These are phyloP conservation scores for Erebia ligea DNA, from an alignment of 2,888 invertebrate species.

Conservation along the genomic window DNA sequence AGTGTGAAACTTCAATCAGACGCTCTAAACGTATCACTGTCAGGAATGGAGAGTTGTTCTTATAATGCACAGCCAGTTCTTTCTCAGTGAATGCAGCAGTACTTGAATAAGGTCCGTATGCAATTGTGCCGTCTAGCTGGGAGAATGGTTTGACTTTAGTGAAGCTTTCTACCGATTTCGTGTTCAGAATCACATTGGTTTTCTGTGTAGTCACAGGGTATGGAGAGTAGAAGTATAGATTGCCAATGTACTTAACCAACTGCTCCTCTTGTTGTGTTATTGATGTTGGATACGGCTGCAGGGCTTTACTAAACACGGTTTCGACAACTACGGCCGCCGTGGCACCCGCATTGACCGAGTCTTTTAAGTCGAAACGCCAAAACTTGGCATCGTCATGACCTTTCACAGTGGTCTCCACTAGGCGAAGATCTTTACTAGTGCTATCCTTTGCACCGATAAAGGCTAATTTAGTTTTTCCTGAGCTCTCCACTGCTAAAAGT, in stretches of 20 bases:
- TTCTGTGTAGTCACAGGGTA: conserved; percentile 92
- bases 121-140: conserved; percentile 90
- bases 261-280: conserved; percentile 98
- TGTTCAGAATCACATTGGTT: conserved; percentile 89
- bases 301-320: conserved; percentile 88
- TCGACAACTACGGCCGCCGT: conserved; percentile 86
- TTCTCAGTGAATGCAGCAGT: conserved; percentile 83
- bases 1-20: conserved; percentile 97
- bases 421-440: conserved; percentile 82
- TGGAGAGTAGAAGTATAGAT: conserved; percentile 92
- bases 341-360: conserved; percentile 83
- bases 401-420: conserved; percentile 77
- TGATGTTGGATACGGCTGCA: conserved; percentile 92
- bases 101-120: conserved; percentile 95
- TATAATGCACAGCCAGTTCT: conserved; percentile 93
- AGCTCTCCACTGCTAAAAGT: conserved; percentile 87
- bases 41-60: conserved; percentile 98
- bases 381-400: conserved; percentile 77
- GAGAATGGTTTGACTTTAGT: conserved; percentile 91
- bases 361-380: conserved; percentile 84
- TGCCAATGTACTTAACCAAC: conserved; percentile 93
- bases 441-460: conserved; percentile 88
- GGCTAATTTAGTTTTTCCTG: conserved; percentile 85
- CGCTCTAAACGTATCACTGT: conserved; percentile 95
- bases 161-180: conserved; percentile 91